Evolutionary conservation across 2,888 invertebrate genomes (phyloP).

Genomic region (Drosophila niveifrons): DNA sequence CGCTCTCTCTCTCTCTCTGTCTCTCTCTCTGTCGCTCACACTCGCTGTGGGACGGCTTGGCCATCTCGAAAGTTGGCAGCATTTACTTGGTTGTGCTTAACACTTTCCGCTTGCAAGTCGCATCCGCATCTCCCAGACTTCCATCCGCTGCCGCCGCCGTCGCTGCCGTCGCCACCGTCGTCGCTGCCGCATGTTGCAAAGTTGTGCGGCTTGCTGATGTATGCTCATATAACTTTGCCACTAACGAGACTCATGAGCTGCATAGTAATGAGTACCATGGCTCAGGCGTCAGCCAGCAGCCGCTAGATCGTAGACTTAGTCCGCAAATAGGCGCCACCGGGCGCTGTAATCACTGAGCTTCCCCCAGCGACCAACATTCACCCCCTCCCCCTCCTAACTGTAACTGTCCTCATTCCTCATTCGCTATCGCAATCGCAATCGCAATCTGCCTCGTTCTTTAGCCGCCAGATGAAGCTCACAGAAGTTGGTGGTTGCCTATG

Average conservation of each 20-base stretch:
- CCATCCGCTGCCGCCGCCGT: background rate
- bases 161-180: background rate
- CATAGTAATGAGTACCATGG: constrained; percentile 69
- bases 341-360: constrained; percentile 56
- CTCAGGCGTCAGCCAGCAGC: constrained; percentile 6
- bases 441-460: background rate
- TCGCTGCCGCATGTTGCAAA: constrained; percentile 66
- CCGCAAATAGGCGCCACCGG: constrained; percentile 62
- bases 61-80: constrained; percentile 67
- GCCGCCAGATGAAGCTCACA: background rate
- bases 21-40: background rate
- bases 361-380: constrained; percentile 34
- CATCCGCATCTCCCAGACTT: constrained; percentile 23
- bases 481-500: constrained; percentile 27
- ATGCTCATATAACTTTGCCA: constrained; percentile 80
- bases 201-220: constrained; percentile 75
- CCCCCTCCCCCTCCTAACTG: background rate
- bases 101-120: constrained; percentile 72
- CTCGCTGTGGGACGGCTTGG: constrained; percentile 2
- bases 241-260: constrained; percentile 80
- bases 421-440: background rate
- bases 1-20: background rate
- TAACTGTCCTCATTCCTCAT: background rate
- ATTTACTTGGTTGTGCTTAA: constrained; percentile 75
- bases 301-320: constrained; percentile 38